phyloP scores from a whole-genome alignment of 1,140 invertebrate genomes.

The Sarcophaga peregrina region DNA sequence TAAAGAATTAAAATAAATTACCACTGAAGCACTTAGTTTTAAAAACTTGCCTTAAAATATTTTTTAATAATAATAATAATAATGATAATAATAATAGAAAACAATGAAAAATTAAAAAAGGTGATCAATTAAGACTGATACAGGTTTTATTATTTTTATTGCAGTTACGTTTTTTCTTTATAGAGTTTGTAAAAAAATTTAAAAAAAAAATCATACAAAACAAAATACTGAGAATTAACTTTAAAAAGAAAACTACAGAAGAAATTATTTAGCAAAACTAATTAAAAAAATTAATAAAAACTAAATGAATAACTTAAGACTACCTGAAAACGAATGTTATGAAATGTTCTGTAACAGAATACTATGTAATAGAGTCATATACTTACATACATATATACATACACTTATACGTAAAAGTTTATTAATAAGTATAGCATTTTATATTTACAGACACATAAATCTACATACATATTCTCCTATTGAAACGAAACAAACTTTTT shows the following conservation, averaged over 20 bases:
- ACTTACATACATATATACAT: background rate
- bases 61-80: background rate
- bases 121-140: conserved; percentile 38
- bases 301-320: background rate
- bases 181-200: background rate
- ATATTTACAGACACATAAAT: too few relatives aligned
- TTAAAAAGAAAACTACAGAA: background rate
- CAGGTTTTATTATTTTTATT: conserved; percentile 36
- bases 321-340: too few relatives aligned
- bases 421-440: too few relatives aligned
- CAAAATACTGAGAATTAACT: background rate
- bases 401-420: background rate
- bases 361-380: background rate
- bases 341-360: background rate
- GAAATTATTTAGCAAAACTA: background rate
- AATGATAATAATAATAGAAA: background rate
- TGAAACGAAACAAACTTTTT: background rate
- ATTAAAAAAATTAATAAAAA: background rate
- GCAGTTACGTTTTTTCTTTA: conserved; percentile 8
- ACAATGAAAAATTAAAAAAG: conserved; percentile 34
- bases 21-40: background rate
- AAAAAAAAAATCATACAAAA: background rate
- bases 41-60: conserved; percentile 29
- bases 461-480: too few relatives aligned
- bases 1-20: too few relatives aligned